These are phyloP conservation scores for Cercocebus atys DNA, from an alignment of 2,113 vertebrate genomes.

Conservation along the genomic window DNA sequence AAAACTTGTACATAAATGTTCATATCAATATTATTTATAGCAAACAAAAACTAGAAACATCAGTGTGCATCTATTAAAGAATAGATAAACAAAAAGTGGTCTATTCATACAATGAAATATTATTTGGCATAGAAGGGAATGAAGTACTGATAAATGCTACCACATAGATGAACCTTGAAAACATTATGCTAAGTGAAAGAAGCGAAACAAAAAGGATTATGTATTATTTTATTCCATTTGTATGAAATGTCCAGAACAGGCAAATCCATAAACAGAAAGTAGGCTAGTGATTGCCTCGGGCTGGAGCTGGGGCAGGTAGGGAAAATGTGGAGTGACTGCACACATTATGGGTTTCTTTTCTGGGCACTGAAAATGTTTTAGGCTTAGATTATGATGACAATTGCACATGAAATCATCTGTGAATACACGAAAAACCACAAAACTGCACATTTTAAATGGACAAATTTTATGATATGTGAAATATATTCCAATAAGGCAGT, in stretches of 20 bases:
- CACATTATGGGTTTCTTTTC: background rate
- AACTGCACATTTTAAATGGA: background rate
- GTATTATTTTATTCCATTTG: background rate
- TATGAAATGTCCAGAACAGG: background rate
- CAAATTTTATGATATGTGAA: background rate
- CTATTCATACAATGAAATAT: background rate
- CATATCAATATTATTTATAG: background rate
- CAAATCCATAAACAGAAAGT: background rate
- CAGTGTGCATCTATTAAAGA: background rate
- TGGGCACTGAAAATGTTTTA: background rate
- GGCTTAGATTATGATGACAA: background rate
- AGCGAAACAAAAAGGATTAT: background rate
- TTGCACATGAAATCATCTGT: background rate
- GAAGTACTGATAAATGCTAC: background rate
- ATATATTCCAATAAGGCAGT: background rate
- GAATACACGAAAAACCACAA: background rate
- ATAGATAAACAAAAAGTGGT: background rate
- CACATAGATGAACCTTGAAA: background rate
- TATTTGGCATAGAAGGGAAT: slow-evolving; percentile 4
- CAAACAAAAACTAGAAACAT: background rate
- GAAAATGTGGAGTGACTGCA: background rate
- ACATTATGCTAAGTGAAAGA: slow-evolving; percentile 23
- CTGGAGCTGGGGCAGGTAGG: background rate
- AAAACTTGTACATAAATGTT: background rate
- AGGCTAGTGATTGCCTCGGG: background rate